Percentiles rank a stretch among this genome's conserved stretches.
phyloP scores from a whole-genome alignment of 1,140 invertebrate genomes.

The Cheumatopsyche charites region DNA sequence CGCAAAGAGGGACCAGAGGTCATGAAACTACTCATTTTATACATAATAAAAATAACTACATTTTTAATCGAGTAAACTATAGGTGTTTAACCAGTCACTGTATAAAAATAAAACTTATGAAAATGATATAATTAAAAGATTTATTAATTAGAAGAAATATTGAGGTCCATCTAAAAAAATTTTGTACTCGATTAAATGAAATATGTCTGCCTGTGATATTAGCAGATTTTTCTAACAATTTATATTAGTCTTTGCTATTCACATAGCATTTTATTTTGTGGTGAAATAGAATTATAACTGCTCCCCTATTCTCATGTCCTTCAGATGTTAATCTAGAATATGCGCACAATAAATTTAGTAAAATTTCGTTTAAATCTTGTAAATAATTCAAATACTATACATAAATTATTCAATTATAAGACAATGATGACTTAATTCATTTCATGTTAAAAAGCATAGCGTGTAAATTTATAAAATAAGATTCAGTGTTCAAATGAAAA shows the following conservation, averaged over 20 bases:
- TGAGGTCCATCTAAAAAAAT: conserved; percentile 46
- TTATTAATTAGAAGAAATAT: conserved; percentile 38
- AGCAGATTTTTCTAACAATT: conserved; percentile 43
- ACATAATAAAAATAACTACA: conserved; percentile 38
- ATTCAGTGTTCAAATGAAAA: no score
- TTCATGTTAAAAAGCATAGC: no score
- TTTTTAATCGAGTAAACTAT: conserved; percentile 27
- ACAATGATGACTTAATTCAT: no score
- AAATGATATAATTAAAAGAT: conserved; percentile 13
- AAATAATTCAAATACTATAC: no score
- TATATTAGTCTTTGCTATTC: conserved; percentile 6
- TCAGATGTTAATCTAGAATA: no score
- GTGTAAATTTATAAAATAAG: no score
- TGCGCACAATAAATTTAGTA: no score
- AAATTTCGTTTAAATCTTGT: no score
- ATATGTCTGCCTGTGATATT: conserved; percentile 49
- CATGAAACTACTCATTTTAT: conserved; percentile 37
- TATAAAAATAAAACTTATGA: conserved; percentile 8
- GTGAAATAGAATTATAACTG: not conserved
- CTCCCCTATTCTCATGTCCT: not conserved
- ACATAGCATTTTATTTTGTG: not conserved
- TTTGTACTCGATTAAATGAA: conserved; percentile 40
- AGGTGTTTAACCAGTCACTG: conserved; percentile 25
- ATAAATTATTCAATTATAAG: no score
- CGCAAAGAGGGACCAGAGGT: conserved; percentile 47